A percentile compares a stretch with the other conserved stretches of the same genome.
phyloP scores from a whole-genome alignment of 2,888 invertebrate genomes.

The Oligia latruncula region DNA sequence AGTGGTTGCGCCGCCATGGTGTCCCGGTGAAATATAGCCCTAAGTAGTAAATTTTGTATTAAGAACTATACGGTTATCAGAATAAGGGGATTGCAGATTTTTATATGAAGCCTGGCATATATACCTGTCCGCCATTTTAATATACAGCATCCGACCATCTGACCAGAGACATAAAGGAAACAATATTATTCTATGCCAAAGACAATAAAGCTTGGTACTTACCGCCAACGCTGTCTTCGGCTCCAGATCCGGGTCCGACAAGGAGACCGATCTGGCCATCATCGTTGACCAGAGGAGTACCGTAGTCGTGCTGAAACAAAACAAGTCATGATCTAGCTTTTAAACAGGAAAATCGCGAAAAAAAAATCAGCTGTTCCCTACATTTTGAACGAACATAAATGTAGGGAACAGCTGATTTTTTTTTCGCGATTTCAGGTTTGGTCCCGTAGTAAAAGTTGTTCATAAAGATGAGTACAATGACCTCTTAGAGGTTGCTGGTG shows the following conservation, averaged over 20 bases:
- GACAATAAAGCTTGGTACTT: slow-evolving; percentile 46
- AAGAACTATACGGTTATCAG: not conserved
- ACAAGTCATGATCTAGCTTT: not conserved
- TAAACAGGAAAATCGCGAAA: too few species aligned
- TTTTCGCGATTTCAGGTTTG: too few species aligned
- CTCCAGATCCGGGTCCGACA: slow-evolving; percentile 35
- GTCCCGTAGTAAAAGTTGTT: too few species aligned
- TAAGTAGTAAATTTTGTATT: not conserved
- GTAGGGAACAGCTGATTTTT: too few species aligned
- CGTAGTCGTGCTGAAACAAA: slow-evolving; percentile 76
- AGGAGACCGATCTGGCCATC: slow-evolving; percentile 74
- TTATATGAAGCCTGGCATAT: not conserved
- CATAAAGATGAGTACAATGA: too few species aligned
- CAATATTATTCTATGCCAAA: not conserved
- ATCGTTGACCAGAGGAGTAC: slow-evolving; percentile 75
- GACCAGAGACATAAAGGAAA: not conserved
- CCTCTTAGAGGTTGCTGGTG: too few species aligned
- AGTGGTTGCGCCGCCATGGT: too few species aligned
- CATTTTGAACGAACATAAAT: too few species aligned
- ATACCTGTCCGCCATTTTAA: not conserved
- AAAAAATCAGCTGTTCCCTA: too few species aligned
- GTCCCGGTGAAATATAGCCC: too few species aligned
- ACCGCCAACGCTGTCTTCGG: slow-evolving; percentile 54
- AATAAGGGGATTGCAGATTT: not conserved
- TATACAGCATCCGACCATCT: not conserved